Conservation (phyloP, 2,888 invertebrate species). For the Abscondita cerata region DNA sequence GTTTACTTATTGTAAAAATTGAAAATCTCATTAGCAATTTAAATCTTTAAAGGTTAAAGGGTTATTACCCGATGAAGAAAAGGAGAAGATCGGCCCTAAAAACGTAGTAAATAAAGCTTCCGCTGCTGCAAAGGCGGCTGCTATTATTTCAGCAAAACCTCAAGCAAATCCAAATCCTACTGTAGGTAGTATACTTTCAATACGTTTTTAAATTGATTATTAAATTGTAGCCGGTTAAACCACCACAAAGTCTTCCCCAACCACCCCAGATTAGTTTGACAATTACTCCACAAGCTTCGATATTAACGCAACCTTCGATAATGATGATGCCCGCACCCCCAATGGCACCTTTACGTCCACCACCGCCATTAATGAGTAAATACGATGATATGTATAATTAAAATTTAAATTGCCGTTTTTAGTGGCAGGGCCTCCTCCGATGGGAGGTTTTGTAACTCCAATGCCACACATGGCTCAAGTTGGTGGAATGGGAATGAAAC, state of each 20-base stretch:
- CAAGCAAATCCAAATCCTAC: slow-evolving; percentile 47
- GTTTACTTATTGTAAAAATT: slow-evolving; percentile 47
- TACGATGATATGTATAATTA: not conserved
- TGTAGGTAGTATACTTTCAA: slow-evolving; percentile 17
- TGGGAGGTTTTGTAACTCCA: slow-evolving; percentile 59
- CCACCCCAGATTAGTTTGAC: slow-evolving; percentile 24
- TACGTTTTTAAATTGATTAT: not conserved
- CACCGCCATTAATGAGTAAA: slow-evolving; percentile 66
- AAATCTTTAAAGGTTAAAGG: slow-evolving; percentile 71
- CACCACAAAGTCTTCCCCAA: slow-evolving; percentile 56
- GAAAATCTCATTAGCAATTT: not conserved
- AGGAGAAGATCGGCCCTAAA: slow-evolving; percentile 95
- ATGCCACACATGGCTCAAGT: slow-evolving; percentile 52
- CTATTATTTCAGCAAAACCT: slow-evolving; percentile 58
- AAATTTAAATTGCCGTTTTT: slow-evolving; percentile 2
- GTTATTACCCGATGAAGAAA: slow-evolving; percentile 92
- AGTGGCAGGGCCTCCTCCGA: slow-evolving; percentile 61
- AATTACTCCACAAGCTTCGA: slow-evolving; percentile 60
- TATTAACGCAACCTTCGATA: slow-evolving; percentile 62
- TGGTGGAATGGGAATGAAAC: slow-evolving; percentile 60
- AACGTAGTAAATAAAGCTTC: slow-evolving; percentile 65
- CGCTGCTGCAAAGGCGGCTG: slow-evolving; percentile 51
- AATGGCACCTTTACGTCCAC: slow-evolving; percentile 65
- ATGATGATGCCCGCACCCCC: slow-evolving; percentile 70
- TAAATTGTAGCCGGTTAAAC: slow-evolving; percentile 48